These are phyloP conservation scores for Amblyjoppa proteus DNA, from an alignment of 2,888 invertebrate species.

Conservation along the genomic window DNA sequence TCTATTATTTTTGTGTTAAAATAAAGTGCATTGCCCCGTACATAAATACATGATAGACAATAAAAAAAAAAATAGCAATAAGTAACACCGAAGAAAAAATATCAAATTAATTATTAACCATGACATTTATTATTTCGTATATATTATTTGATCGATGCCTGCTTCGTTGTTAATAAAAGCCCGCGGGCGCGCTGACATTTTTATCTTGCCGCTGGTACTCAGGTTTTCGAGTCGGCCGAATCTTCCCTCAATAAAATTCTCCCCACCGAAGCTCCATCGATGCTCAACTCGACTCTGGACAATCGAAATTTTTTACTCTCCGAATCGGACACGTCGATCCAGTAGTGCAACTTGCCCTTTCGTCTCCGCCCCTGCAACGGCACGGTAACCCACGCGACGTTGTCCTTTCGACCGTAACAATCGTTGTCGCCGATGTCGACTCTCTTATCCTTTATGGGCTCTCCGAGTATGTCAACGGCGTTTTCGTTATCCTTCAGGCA, in stretches of 20 bases:
- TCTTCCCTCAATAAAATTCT: constrained; percentile 72
- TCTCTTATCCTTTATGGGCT: constrained; percentile 89
- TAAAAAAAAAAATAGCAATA: background rate
- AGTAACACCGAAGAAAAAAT: background rate
- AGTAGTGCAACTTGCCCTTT: constrained; percentile 85
- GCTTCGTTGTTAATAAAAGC: background rate
- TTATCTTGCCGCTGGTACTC: background rate
- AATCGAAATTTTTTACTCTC: constrained; percentile 56
- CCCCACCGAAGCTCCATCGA: constrained; percentile 65
- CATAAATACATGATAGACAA: background rate
- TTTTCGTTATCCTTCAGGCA: constrained; percentile 87
- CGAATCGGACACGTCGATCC: constrained; percentile 53
- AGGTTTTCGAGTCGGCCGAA: background rate
- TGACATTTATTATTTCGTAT: background rate
- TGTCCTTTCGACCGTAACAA: constrained; percentile 85
- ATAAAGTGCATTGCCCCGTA: background rate
- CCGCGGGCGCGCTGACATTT: background rate
- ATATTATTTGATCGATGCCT: background rate
- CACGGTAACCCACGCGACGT: constrained; percentile 88
- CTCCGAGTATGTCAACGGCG: constrained; percentile 89
- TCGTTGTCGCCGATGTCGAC: constrained; percentile 86
- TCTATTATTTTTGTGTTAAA: background rate
- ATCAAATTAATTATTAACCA: background rate
- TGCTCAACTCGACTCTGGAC: constrained; percentile 73
- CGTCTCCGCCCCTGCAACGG: constrained; percentile 90